Conservation (phyloP, 2,113 vertebrate species). For the Gobiocypris rarus region DNA sequence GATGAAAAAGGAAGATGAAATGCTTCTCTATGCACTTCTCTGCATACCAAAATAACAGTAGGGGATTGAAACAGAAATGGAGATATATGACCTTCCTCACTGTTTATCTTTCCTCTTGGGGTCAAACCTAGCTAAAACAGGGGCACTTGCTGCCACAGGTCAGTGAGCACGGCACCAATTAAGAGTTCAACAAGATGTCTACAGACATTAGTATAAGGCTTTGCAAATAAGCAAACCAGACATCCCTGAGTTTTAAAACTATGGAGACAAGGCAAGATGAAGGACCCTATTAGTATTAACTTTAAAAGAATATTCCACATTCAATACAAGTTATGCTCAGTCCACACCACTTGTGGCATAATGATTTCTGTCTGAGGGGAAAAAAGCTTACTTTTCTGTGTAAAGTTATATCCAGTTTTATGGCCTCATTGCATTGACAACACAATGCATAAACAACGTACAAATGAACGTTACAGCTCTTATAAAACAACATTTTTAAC, state of each 20-base stretch:
- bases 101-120: slow-evolving; percentile 52
- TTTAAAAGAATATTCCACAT: neutral
- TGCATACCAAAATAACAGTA: slow-evolving; percentile 53
- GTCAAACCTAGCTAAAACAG: slow-evolving; percentile 57
- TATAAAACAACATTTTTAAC: neutral
- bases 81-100: slow-evolving; percentile 55
- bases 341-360: neutral
- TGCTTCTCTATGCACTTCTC: slow-evolving; percentile 37
- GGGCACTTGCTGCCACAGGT: slow-evolving; percentile 49
- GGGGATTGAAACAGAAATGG: slow-evolving; percentile 41
- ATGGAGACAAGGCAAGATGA: slow-evolving; percentile 12
- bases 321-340: neutral
- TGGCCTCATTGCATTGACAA: no score
- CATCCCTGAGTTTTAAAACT: slow-evolving; percentile 17
- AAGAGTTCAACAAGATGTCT: slow-evolving; percentile 55
- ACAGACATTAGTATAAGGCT: slow-evolving; percentile 49
- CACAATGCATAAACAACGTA: no score
- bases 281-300: slow-evolving; percentile 16
- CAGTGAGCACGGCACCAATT: slow-evolving; percentile 49
- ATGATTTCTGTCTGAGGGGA: neutral
- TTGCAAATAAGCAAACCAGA: slow-evolving; percentile 36
- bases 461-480: neutral
- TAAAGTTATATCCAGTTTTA: no score
- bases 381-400: neutral
- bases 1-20: slow-evolving; percentile 44